Percentiles rank a stretch among this genome's conserved stretches.
phyloP scores from a whole-genome alignment of 2,797 vertebrate genomes.

The Platyrinchus mystaceus region DNA sequence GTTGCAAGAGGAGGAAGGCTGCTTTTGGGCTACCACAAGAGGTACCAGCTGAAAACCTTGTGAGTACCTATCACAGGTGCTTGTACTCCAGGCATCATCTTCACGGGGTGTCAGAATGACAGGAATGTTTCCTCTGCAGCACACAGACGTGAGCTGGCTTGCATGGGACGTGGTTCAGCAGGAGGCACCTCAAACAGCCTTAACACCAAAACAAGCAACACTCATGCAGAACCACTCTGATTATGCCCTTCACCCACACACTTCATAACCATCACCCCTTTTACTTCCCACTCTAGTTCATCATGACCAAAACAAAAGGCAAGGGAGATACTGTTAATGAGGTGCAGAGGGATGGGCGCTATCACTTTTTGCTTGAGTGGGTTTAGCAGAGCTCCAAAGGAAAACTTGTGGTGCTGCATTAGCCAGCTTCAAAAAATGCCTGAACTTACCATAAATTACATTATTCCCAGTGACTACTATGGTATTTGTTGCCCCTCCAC shows the following conservation, averaged over 20 bases:
- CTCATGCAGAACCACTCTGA: background rate
- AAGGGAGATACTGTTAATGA: background rate
- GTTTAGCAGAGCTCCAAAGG: background rate
- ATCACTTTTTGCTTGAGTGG: background rate
- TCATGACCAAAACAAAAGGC: background rate
- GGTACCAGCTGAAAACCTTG: background rate
- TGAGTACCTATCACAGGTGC: background rate
- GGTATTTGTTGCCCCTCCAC: background rate
- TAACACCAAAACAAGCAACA: constrained; percentile 20
- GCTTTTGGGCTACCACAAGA: background rate
- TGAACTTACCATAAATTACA: background rate
- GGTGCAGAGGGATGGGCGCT: background rate
- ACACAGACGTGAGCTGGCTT: background rate
- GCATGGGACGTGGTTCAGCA: background rate
- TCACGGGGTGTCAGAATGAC: background rate
- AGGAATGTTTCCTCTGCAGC: background rate
- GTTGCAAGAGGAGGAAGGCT: background rate
- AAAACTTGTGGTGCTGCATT: background rate
- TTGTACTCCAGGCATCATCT: background rate
- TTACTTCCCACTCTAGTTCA: constrained; percentile 5
- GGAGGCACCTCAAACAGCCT: background rate
- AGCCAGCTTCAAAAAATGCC: background rate
- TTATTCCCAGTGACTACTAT: background rate
- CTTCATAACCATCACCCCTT: constrained; percentile 40
- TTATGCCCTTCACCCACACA: background rate